Conservation (phyloP, 2,113 vertebrate genomes). For the Myrmecophaga tridactyla region DNA sequence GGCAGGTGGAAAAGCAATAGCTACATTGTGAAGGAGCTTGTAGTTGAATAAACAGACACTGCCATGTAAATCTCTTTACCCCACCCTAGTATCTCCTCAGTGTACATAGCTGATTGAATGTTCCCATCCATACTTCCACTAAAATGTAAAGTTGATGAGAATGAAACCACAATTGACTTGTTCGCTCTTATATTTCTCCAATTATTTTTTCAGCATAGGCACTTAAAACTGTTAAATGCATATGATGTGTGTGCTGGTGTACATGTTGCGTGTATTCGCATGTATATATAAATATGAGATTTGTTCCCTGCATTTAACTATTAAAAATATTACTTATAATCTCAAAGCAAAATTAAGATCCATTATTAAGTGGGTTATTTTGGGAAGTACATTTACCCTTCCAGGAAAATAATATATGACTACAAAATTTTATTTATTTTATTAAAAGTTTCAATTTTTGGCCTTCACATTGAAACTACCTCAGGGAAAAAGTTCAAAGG, state of each 20-base stretch:
- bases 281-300: background rate
- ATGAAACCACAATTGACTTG: background rate
- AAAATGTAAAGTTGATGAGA: background rate
- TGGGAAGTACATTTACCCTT: constrained; percentile 17
- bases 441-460: constrained; percentile 50
- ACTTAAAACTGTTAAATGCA: background rate
- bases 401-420: constrained; percentile 16
- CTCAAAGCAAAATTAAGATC: background rate
- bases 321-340: background rate
- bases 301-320: background rate
- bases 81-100: background rate
- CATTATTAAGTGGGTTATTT: constrained; percentile 43
- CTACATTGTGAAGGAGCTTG: background rate
- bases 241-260: background rate
- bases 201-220: background rate
- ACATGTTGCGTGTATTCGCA: background rate
- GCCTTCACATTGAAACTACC: constrained; percentile 38
- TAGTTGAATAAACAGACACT: background rate
- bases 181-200: background rate
- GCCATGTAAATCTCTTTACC: background rate
- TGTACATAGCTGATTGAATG: background rate
- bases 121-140: background rate
- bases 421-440: constrained; percentile 46
- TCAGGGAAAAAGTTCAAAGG: constrained; percentile 52
- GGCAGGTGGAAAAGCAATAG: too few species aligned